Percentiles rank a stretch among this genome's conserved stretches.
Conservation (phyloP, 1,140 invertebrate species). For the Heterodera carotae region DNA sequence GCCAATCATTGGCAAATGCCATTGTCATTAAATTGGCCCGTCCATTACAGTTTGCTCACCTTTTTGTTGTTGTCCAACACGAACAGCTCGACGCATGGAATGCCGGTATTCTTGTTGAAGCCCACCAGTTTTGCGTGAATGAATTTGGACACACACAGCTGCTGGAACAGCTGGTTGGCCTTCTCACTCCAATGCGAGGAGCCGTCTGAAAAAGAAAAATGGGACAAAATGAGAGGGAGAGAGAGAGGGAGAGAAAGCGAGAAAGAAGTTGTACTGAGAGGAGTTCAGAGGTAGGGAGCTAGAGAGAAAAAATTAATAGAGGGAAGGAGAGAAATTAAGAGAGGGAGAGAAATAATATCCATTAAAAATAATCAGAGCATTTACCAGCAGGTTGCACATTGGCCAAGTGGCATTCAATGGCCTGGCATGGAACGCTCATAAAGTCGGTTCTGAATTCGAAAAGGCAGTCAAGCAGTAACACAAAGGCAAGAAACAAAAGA, state of each 20-base stretch:
- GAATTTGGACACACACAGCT: conserved; percentile 46
- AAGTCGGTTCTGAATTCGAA: conserved; percentile 72
- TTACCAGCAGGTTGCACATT: conserved; percentile 81
- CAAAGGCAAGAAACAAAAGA: too few species aligned
- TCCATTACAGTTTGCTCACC: conserved; percentile 23
- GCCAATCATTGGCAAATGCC: too few species aligned
- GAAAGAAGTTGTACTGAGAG: too few species aligned
- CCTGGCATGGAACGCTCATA: conserved; percentile 89
- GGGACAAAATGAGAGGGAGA: too few species aligned
- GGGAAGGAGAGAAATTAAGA: too few species aligned
- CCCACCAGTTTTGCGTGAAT: conserved; percentile 52
- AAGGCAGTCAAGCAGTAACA: neutral
- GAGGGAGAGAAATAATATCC: neutral
- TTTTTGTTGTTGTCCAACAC: conserved; percentile 53
- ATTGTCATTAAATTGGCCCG: too few species aligned
- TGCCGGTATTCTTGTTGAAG: conserved; percentile 41
- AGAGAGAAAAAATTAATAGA: too few species aligned
- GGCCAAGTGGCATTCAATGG: conserved; percentile 85
- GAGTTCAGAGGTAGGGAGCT: too few species aligned
- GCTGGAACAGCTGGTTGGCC: conserved; percentile 48
- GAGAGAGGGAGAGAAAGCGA: too few species aligned
- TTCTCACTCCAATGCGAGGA: conserved; percentile 51
- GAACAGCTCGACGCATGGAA: conserved; percentile 50
- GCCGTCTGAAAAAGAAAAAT: conserved; percentile 15
- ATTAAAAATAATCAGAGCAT: conserved; percentile 41